Conservation (phyloP, 2,888 invertebrate genomes). For the Hermaeophaga mercurialis region DNA sequence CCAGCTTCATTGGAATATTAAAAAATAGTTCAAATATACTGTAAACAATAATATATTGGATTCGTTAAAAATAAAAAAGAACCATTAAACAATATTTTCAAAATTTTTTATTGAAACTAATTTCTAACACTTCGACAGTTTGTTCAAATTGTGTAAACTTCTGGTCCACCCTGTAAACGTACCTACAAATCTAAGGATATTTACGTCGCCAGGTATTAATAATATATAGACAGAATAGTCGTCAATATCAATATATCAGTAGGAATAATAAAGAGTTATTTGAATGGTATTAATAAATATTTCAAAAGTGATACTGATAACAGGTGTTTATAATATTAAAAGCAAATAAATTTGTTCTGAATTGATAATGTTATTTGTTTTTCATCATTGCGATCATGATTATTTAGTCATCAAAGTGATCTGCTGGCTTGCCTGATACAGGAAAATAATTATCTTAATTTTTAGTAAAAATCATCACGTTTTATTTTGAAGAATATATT, state of each 20-base stretch:
- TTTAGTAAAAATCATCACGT: too few species aligned
- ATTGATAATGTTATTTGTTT: conserved; percentile 50
- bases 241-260: conserved; percentile 33
- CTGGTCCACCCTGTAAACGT: too few species aligned
- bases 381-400: conserved; percentile 43
- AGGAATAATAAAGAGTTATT: conserved; percentile 40
- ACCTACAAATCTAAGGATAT: conserved; percentile 6
- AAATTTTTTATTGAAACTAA: too few species aligned
- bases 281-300: conserved; percentile 48
- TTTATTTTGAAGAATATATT: too few species aligned
- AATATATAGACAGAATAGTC: conserved; percentile 21
- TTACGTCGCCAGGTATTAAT: conserved; percentile 21
- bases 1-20: too few species aligned
- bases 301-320: conserved; percentile 48
- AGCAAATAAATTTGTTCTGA: conserved; percentile 49
- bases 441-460: neutral
- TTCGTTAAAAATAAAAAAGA: too few species aligned
- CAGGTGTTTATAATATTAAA: conserved; percentile 50
- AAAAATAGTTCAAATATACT: too few species aligned
- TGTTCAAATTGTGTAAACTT: neutral
- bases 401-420: conserved; percentile 30
- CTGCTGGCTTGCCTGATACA: neutral
- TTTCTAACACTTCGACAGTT: too few species aligned
- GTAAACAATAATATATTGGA: too few species aligned
- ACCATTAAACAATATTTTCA: too few species aligned